These are phyloP conservation scores for Styela plicata DNA, from an alignment of 23 tunicate genomes.

Conservation along the genomic window DNA sequence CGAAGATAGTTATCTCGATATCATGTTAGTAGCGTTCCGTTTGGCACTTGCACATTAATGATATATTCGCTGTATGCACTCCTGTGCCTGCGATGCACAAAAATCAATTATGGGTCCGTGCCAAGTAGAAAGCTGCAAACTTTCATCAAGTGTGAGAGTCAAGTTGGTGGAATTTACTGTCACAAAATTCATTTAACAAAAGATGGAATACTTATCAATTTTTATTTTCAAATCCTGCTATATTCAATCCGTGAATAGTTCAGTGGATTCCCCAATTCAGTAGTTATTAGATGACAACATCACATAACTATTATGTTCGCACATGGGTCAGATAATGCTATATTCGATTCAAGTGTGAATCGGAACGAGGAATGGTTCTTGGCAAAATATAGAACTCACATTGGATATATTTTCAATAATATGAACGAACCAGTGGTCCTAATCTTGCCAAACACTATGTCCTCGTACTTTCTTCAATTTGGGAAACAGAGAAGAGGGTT, in stretches of 20 bases:
- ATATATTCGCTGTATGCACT: not conserved
- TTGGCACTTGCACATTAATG: constrained; percentile 84
- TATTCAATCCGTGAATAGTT: no score
- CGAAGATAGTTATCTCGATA: no score
- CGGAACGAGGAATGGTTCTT: constrained; percentile 65
- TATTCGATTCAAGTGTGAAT: no score
- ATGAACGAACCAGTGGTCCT: constrained; percentile 46
- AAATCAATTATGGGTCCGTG: constrained; percentile 46
- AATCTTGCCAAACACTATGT: constrained; percentile 56
- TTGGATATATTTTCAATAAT: constrained; percentile 25
- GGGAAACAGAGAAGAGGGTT: no score
- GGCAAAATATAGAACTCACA: constrained; percentile 93
- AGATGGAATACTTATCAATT: no score
- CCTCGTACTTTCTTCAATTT: constrained; percentile 38
- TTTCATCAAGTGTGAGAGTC: not conserved
- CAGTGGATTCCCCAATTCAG: no score
- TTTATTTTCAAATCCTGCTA: no score
- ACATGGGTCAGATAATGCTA: no score
- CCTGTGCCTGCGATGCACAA: not conserved
- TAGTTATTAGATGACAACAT: no score
- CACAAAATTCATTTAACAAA: no score
- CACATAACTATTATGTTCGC: no score
- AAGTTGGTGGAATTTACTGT: not conserved
- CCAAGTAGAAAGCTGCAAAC: constrained; percentile 36
- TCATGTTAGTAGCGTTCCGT: constrained; percentile 16